A percentile compares a stretch with the other conserved stretches of the same genome.
Evolutionary conservation across 35 echinoderm and acorn worm species (phyloP).

Genomic region (Lytechinus pictus): DNA sequence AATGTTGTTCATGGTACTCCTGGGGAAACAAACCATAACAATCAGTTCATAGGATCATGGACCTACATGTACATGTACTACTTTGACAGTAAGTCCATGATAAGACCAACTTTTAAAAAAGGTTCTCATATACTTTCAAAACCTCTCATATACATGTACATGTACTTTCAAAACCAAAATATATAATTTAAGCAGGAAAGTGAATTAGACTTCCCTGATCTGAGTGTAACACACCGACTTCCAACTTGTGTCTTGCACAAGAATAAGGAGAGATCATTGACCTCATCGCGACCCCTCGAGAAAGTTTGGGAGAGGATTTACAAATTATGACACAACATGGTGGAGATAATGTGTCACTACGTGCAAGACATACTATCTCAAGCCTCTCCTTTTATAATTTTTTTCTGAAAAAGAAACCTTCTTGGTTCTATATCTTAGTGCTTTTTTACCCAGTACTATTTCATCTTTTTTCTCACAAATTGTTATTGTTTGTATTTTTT

Average conservation of each 20-base stretch:
- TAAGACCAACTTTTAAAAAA: too few relatives aligned
- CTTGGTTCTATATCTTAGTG: too few relatives aligned
- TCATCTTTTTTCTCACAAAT: not conserved
- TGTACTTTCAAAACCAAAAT: too few relatives aligned
- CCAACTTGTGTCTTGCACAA: not conserved
- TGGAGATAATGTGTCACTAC: not conserved
- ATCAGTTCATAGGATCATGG: too few relatives aligned
- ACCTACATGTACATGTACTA: too few relatives aligned
- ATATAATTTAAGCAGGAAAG: too few relatives aligned
- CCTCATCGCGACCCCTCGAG: not conserved
- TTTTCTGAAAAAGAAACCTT: not conserved
- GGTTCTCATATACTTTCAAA: too few relatives aligned
- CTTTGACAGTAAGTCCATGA: too few relatives aligned
- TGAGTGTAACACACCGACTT: not conserved
- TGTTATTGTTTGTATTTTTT: not conserved
- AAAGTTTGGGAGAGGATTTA: constrained; percentile 4
- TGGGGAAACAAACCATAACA: too few relatives aligned
- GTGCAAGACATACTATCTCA: not conserved
- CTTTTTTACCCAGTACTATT: not conserved
- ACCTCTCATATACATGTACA: too few relatives aligned
- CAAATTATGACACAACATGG: not conserved
- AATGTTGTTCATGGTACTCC: too few relatives aligned
- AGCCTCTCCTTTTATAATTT: not conserved
- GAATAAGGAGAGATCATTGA: not conserved
- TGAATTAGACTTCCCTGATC: not conserved